phyloP scores from a whole-genome alignment of 2,888 invertebrate species.

The Thalpophila matura region DNA sequence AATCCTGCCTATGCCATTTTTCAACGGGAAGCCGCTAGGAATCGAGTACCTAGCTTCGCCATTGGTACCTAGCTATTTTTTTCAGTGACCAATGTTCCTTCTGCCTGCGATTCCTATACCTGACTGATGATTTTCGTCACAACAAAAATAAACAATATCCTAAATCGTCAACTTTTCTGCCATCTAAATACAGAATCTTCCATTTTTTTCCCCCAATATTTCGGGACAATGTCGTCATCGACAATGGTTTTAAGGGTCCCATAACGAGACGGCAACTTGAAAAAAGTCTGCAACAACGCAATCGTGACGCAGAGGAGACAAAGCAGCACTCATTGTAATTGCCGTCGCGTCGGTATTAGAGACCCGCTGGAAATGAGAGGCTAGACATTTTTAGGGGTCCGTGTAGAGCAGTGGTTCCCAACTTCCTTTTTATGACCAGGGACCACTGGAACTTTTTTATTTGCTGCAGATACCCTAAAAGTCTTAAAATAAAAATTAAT shows the following conservation, averaged over 20 bases:
- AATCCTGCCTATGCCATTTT: no score
- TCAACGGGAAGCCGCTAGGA: no score
- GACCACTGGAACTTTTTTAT: no score
- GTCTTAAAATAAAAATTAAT: no score
- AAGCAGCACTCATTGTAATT: conserved; percentile 79
- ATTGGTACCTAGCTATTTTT: no score
- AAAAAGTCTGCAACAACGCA: conserved; percentile 46
- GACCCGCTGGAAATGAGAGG: conserved; percentile 53
- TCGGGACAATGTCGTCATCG: conserved; percentile 47
- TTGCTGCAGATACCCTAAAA: no score
- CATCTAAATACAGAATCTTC: conserved; percentile 24
- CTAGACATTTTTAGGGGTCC: conserved; percentile 40
- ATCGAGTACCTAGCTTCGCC: no score
- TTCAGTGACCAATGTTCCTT: no score
- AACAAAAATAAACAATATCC: neutral
- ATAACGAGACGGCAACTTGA: conserved; percentile 55
- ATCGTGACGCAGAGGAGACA: conserved; percentile 60
- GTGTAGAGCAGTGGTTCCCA: no score
- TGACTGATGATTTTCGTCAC: no score
- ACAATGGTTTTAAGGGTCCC: conserved; percentile 58
- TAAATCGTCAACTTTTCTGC: neutral
- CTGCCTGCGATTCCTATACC: no score
- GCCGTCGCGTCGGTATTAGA: conserved; percentile 66
- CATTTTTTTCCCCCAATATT: conserved; percentile 34
- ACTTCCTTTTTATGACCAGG: no score